A percentile compares a stretch with the other conserved stretches of the same genome.
phyloP scores from a whole-genome alignment of 1,140 invertebrate genomes.

The Eriosoma lanigerum region DNA sequence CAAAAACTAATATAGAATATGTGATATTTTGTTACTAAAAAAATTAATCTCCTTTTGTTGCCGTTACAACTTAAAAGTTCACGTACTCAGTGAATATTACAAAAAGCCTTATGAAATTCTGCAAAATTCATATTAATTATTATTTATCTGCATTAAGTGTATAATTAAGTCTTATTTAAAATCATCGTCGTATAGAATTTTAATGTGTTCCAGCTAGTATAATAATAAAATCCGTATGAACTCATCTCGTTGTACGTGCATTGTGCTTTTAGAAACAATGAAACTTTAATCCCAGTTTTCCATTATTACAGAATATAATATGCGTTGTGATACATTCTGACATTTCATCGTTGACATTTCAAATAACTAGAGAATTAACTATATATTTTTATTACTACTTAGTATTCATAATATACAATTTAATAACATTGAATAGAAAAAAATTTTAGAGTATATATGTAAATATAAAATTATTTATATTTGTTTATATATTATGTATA shows the following conservation, averaged over 20 bases:
- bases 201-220: background rate
- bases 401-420: too few species aligned
- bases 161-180: conserved; percentile 2
- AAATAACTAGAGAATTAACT: background rate
- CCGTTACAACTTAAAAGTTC: too few species aligned
- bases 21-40: too few species aligned
- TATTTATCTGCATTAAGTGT: background rate
- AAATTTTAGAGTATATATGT: too few species aligned
- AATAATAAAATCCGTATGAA: background rate
- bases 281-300: conserved; percentile 4
- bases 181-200: conserved; percentile 3
- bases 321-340: conserved; percentile 6
- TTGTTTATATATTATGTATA: too few species aligned
- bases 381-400: too few species aligned
- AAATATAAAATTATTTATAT: too few species aligned
- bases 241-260: background rate
- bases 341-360: background rate
- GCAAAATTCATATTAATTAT: background rate
- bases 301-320: background rate
- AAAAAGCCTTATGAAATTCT: background rate
- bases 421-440: too few species aligned
- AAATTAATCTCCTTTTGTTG: too few species aligned
- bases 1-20: too few species aligned
- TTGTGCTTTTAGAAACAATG: conserved; percentile 8
- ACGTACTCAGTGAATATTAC: too few species aligned